Percentiles rank a stretch among this genome's conserved stretches.
These are phyloP conservation scores for Astyanax mexicanus DNA, from an alignment of 2,797 vertebrate species.

Conservation along the genomic window DNA sequence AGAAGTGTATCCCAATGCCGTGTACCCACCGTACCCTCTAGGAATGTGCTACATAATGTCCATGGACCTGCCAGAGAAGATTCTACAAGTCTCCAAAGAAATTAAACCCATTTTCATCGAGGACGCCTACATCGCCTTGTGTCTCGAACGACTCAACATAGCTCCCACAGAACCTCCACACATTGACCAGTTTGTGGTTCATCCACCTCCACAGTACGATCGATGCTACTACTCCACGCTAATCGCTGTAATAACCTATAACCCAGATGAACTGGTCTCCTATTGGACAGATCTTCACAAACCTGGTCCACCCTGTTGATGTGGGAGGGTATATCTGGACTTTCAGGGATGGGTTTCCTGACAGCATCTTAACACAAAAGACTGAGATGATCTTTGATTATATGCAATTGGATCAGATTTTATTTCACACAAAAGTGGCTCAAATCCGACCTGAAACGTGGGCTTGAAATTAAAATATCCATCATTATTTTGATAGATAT, in stretches of 20 bases:
- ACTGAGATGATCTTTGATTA: too few relatives aligned
- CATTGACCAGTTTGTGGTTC: constrained; percentile 61
- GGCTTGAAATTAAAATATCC: too few relatives aligned
- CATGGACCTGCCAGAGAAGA: constrained; percentile 68
- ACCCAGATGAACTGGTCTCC: constrained; percentile 60
- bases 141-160: constrained; percentile 70
- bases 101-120: constrained; percentile 80
- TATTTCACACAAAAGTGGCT: too few relatives aligned
- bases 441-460: too few relatives aligned
- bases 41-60: constrained; percentile 84
- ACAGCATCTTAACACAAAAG: too few relatives aligned
- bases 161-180: constrained; percentile 22
- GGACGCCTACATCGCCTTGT: constrained; percentile 81
- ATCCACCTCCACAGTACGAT: constrained; percentile 40
- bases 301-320: constrained; percentile 20
- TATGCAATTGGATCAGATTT: too few relatives aligned
- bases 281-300: constrained; percentile 47
- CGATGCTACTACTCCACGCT: constrained; percentile 67
- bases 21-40: constrained; percentile 75
- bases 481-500: too few relatives aligned
- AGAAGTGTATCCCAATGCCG: constrained; percentile 66
- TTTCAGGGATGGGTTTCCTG: too few relatives aligned
- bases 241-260: constrained; percentile 73
- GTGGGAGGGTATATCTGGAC: too few relatives aligned
- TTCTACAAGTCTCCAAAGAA: constrained; percentile 64